Conservation (phyloP, 2,888 invertebrate genomes). For the Helobdella robusta region DNA sequence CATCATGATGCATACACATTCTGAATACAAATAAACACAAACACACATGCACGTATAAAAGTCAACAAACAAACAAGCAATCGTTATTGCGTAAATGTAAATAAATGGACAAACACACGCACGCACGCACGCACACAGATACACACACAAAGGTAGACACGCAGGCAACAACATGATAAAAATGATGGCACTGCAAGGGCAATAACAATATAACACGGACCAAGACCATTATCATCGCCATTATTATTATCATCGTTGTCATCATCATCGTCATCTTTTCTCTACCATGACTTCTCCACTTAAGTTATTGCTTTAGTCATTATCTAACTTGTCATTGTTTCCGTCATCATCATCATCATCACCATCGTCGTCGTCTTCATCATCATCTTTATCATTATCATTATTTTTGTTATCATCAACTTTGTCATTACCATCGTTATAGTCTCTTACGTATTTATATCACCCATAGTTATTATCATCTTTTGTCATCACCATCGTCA, state of each 20-base stretch:
- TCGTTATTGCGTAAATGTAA: too few relatives aligned
- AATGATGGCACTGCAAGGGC: slow-evolving; percentile 7
- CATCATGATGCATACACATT: too few relatives aligned
- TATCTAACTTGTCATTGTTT: background rate
- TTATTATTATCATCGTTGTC: background rate
- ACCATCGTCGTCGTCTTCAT: background rate
- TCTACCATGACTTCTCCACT: background rate
- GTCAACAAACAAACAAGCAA: too few relatives aligned
- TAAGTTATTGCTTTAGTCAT: background rate
- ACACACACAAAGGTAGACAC: too few relatives aligned
- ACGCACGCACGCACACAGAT: too few relatives aligned
- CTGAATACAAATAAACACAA: too few relatives aligned
- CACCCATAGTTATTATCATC: slow-evolving; percentile 8
- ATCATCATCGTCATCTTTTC: background rate
- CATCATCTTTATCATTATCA: background rate
- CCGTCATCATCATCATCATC: slow-evolving; percentile 9
- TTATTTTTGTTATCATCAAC: background rate
- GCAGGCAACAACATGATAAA: background rate
- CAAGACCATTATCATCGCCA: background rate
- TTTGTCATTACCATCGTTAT: background rate
- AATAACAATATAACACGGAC: too few relatives aligned
- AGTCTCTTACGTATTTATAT: too few relatives aligned
- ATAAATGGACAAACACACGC: too few relatives aligned
- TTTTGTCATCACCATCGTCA: slow-evolving; percentile 10
- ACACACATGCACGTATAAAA: too few relatives aligned